Evolutionary conservation across 2,888 invertebrate genomes (phyloP).

Genomic region (Gandaritis pyraliata): DNA sequence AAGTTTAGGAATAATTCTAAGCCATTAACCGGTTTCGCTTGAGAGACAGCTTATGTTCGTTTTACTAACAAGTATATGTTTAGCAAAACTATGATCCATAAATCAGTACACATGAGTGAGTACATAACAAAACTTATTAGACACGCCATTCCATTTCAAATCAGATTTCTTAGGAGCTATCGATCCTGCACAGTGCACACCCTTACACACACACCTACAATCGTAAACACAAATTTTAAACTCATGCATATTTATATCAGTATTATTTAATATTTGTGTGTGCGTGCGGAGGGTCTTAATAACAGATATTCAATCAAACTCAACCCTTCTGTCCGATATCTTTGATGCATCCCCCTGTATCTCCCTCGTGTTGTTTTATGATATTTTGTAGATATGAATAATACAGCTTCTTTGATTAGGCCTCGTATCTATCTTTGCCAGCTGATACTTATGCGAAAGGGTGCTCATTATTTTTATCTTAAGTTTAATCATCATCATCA

Average conservation of each 20-base stretch:
- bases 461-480: not conserved
- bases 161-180: slow-evolving; percentile 42
- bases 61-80: no score
- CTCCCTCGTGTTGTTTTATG: slow-evolving; percentile 54
- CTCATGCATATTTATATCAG: slow-evolving; percentile 84
- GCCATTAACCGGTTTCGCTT: no score
- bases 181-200: slow-evolving; percentile 36
- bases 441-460: not conserved
- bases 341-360: slow-evolving; percentile 67
- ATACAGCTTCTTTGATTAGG: slow-evolving; percentile 48
- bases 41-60: no score
- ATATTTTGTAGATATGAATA: slow-evolving; percentile 41
- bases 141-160: slow-evolving; percentile 26
- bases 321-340: slow-evolving; percentile 78
- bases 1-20: no score
- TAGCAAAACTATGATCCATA: no score
- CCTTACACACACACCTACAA: slow-evolving; percentile 44
- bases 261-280: slow-evolving; percentile 79
- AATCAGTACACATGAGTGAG: not conserved
- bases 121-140: slow-evolving; percentile 19
- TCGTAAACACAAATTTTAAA: slow-evolving; percentile 67
- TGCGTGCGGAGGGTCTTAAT: slow-evolving; percentile 76
- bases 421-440: slow-evolving; percentile 19
- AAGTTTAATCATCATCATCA: no score
- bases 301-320: slow-evolving; percentile 85